Base-by-base conservation (phyloP, 1,140 invertebrate genomes). In the Leptoteleia sp. region DNA sequence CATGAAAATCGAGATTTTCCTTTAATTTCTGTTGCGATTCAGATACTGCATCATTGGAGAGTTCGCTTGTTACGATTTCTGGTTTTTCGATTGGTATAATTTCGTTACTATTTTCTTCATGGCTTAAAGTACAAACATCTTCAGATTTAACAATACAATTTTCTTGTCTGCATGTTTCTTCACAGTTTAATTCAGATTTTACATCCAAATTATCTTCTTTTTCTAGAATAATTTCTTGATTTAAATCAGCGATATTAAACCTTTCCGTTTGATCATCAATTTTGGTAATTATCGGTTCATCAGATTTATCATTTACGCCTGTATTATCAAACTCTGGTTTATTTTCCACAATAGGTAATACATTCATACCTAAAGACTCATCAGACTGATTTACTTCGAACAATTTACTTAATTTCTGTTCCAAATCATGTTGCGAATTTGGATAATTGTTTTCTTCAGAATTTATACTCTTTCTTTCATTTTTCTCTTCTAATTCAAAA, bases 381-480 rank as follows among this genome's bases (percentile, higher is more conserved):
- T 16, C 35, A 6, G 54, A 45, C n/a, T 59, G 55, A 3, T 81
- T 80, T 22, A 33, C 79, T 22, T 85, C 78, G 7, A 72, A 68
- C 9, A 86, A 55, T 12, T 45, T 15, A 9, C 45, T 27, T n/a
- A 59, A 8, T 33, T 43, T 59, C 8, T 45, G 13, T 11, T 81
- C 37, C 37, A 47, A 17, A 2, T 6, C 55, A 16, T 47, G 22
- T 4, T 54, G 9, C 4, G 25, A 19, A 38, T n/a, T n/a, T n/a
- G n/a, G n/a, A n/a, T n/a, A n/a, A n/a, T n/a, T n/a, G n/a, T n/a
- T n/a, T n/a, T n/a, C n/a, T n/a, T n/a, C n/a, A n/a, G n/a, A n/a
- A n/a, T n/a, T n/a, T n/a, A n/a, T n/a, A n/a, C n/a, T n/a, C n/a
- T n/a, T n/a, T n/a, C n/a, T n/a, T n/a, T n/a, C n/a, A n/a, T n/a